phyloP scores from a whole-genome alignment of 1,140 invertebrate genomes.

The Nasonia longicornis region DNA sequence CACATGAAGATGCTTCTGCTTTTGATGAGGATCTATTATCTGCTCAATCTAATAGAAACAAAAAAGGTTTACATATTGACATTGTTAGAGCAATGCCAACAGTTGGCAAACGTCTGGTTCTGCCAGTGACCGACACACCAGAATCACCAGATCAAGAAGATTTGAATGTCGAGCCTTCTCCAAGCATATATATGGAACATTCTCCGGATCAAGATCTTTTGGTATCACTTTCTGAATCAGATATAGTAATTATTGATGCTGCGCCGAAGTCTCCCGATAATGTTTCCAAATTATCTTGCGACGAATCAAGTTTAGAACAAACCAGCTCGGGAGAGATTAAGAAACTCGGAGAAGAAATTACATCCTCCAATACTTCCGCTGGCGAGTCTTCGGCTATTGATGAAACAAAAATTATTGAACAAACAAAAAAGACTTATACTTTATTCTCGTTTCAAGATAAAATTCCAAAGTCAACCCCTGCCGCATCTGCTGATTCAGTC shows the following conservation, averaged over 20 bases:
- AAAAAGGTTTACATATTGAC: conserved; percentile 62
- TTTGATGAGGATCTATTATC: conserved; percentile 58
- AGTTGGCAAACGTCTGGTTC: conserved; percentile 58
- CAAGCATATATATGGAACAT: conserved; percentile 62
- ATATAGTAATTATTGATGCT: conserved; percentile 74
- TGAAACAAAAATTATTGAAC: conserved; percentile 47
- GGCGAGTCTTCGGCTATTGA: neutral
- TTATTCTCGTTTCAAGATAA: conserved; percentile 54
- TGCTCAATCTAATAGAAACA: conserved; percentile 57
- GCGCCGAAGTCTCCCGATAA: conserved; percentile 72
- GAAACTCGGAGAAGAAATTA: conserved; percentile 32
- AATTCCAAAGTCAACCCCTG: conserved; percentile 43
- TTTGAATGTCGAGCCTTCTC: conserved; percentile 65
- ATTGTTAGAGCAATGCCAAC: conserved; percentile 59
- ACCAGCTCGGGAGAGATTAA: conserved; percentile 1
- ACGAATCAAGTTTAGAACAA: conserved; percentile 67
- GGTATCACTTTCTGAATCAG: conserved; percentile 70
- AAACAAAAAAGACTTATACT: conserved; percentile 48
- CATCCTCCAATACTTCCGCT: neutral
- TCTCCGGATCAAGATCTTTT: conserved; percentile 64
- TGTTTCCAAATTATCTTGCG: conserved; percentile 74
- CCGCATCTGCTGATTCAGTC: neutral
- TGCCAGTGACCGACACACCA: conserved; percentile 65
- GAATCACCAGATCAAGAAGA: conserved; percentile 72
- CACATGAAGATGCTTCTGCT: conserved; percentile 56